Evolutionary conservation across 2,797 vertebrate species (phyloP).

Genomic region (Leptatherina wallacei): DNA sequence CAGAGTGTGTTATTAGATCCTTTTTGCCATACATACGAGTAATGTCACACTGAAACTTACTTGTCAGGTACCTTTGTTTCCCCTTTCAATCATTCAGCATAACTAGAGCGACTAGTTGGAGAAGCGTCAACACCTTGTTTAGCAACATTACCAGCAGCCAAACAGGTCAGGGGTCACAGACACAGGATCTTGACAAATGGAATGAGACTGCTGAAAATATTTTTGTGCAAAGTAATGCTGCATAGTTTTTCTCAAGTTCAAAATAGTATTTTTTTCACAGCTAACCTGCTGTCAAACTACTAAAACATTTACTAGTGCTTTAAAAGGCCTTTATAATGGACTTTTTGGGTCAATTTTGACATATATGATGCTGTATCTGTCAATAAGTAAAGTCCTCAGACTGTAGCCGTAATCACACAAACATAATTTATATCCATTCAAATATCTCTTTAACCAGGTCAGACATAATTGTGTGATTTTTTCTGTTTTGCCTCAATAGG

Average conservation of each 20-base stretch:
- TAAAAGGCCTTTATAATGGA: neutral
- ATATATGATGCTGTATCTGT: no score
- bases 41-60: conserved; percentile 70
- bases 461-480: no score
- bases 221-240: neutral
- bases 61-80: conserved; percentile 76
- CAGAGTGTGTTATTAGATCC: conserved; percentile 64
- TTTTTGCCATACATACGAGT: conserved; percentile 60
- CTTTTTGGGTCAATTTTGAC: neutral
- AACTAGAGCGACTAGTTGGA: conserved; percentile 28
- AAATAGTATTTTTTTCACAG: neutral
- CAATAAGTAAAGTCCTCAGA: no score
- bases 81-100: conserved; percentile 70
- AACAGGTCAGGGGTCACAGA: conserved; percentile 50
- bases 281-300: neutral
- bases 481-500: neutral
- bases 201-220: neutral
- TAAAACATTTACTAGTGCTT: neutral
- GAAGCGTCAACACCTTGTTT: conserved; percentile 53
- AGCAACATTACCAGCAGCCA: conserved; percentile 57
- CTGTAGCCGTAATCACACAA: no score
- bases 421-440: no score
- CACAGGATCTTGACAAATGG: conserved; percentile 13
- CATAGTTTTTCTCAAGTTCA: neutral
- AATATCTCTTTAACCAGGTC: no score